These are phyloP conservation scores for Nysson spinosus DNA, from an alignment of 2,888 invertebrate genomes.

Conservation along the genomic window DNA sequence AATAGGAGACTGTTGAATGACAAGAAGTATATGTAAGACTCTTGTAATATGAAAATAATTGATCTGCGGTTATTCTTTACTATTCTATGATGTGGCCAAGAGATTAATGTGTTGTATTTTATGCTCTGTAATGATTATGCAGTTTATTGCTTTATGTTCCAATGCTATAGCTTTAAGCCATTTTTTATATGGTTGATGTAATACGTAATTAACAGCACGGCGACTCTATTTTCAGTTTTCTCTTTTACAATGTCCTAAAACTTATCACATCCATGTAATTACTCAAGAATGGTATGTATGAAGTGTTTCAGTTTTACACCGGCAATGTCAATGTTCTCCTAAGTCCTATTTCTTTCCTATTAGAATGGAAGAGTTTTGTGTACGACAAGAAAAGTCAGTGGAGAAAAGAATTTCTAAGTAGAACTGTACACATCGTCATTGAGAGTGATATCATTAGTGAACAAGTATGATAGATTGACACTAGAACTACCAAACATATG, in stretches of 20 bases:
- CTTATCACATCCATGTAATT: constrained; percentile 54
- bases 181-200: constrained; percentile 24
- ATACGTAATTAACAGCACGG: constrained; percentile 58
- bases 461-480: constrained; percentile 44
- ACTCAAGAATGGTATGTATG: constrained; percentile 33
- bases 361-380: constrained; percentile 24
- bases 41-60: too few relatives aligned
- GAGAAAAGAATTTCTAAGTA: constrained; percentile 24
- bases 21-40: too few relatives aligned
- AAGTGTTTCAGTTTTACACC: constrained; percentile 20
- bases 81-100: too few relatives aligned
- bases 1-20: too few relatives aligned
- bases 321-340: constrained; percentile 9
- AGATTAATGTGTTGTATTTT: too few relatives aligned
- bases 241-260: constrained; percentile 41
- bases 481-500: too few relatives aligned
- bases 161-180: constrained; percentile 39
- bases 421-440: constrained; percentile 42
- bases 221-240: constrained; percentile 57
- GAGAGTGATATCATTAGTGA: constrained; percentile 36
- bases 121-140: constrained; percentile 27
- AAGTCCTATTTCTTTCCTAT: constrained; percentile 17
- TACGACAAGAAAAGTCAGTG: constrained; percentile 27
- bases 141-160: constrained; percentile 66
- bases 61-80: too few relatives aligned